Conservation (phyloP, 1,140 invertebrate species). For the Dreissena polymorpha region DNA sequence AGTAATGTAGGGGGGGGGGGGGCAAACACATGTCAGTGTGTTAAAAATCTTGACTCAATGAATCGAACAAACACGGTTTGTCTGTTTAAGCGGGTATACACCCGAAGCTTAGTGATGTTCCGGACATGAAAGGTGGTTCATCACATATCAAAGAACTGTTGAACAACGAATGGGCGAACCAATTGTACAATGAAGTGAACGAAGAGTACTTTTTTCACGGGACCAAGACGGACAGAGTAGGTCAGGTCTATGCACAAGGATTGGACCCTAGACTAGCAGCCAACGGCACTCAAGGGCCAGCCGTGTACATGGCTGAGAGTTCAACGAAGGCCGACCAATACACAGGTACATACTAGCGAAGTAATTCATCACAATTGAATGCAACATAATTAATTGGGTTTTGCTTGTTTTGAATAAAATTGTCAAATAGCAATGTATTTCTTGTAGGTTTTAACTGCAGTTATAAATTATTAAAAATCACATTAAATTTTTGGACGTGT, state of each 20-base stretch:
- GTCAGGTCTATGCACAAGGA: slow-evolving; percentile 55
- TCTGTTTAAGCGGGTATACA: neutral
- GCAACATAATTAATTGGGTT: too few relatives aligned
- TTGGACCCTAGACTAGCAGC: slow-evolving; percentile 57
- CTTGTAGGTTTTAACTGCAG: too few relatives aligned
- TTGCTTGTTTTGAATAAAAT: too few relatives aligned
- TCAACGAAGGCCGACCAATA: slow-evolving; percentile 70
- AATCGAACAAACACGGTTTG: too few relatives aligned
- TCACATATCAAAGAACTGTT: slow-evolving; percentile 3
- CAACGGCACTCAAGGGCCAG: slow-evolving; percentile 56
- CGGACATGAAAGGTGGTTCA: slow-evolving; percentile 11
- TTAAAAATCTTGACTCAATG: too few relatives aligned
- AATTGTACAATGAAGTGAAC: slow-evolving; percentile 59
- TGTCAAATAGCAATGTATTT: too few relatives aligned
- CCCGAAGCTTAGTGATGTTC: neutral
- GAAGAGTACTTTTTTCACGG: slow-evolving; percentile 66
- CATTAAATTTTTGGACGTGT: too few relatives aligned
- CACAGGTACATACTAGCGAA: slow-evolving; percentile 54
- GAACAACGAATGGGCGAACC: slow-evolving; percentile 2
- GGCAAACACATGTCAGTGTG: too few relatives aligned
- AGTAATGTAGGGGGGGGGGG: too few relatives aligned
- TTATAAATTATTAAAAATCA: too few relatives aligned
- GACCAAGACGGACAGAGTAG: slow-evolving; percentile 57
- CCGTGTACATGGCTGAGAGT: slow-evolving; percentile 65
- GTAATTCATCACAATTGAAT: too few relatives aligned